These are phyloP conservation scores for Echinometra lucunter DNA, from an alignment of 53 echinoderm and acorn worm species.

Conservation along the genomic window DNA sequence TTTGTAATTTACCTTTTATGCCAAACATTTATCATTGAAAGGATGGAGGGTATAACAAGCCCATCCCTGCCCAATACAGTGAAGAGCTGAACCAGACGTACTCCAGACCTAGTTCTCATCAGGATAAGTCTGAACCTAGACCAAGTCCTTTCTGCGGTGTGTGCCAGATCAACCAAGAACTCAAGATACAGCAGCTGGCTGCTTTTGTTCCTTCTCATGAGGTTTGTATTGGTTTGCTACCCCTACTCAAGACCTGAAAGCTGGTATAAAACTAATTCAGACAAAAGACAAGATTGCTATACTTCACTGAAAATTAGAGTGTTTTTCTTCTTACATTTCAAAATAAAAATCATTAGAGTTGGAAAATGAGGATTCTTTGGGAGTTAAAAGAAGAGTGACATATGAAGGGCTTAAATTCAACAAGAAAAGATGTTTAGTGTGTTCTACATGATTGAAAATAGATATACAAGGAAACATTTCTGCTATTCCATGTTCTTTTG, in stretches of 20 bases:
- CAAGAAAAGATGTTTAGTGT: too few relatives aligned
- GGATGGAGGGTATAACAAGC: slow-evolving; percentile 82
- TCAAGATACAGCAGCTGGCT: slow-evolving; percentile 78
- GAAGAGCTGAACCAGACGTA: slow-evolving; percentile 61
- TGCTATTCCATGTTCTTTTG: too few relatives aligned
- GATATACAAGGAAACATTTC: too few relatives aligned
- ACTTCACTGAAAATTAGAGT: too few relatives aligned
- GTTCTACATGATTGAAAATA: too few relatives aligned
- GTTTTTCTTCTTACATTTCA: too few relatives aligned
- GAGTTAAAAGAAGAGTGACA: too few relatives aligned
- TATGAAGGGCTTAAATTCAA: too few relatives aligned
- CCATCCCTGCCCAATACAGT: slow-evolving; percentile 75
- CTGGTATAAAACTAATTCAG: too few relatives aligned
- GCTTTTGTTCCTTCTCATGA: slow-evolving; percentile 74
- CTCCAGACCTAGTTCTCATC: slow-evolving; percentile 2
- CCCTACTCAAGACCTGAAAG: background rate
- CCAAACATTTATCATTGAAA: background rate
- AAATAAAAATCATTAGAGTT: too few relatives aligned
- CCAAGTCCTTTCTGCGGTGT: slow-evolving; percentile 69
- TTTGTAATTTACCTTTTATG: background rate
- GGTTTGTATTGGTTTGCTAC: slow-evolving; percentile 48
- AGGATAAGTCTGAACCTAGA: background rate
- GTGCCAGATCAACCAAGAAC: slow-evolving; percentile 74
- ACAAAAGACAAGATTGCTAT: too few relatives aligned
- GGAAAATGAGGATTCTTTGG: too few relatives aligned